A percentile compares a stretch with the other conserved stretches of the same genome.
These are phyloP conservation scores for Eublepharis macularius DNA, from an alignment of 2,113 vertebrate species.

Conservation along the genomic window DNA sequence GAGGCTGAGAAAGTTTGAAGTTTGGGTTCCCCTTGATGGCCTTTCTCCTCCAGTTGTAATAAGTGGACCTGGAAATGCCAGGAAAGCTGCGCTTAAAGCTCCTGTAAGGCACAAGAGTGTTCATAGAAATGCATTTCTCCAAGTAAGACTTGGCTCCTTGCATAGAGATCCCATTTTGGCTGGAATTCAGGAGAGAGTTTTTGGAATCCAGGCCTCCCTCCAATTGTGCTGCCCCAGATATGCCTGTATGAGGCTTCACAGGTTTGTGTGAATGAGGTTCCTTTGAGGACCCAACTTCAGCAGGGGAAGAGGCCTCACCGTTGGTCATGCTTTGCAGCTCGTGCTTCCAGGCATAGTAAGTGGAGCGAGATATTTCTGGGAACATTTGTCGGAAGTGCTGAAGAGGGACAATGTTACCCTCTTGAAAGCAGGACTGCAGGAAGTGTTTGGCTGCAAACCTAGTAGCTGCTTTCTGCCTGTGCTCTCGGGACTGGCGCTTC, in stretches of 20 bases:
- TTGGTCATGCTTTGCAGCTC: conserved; percentile 79
- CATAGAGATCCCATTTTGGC: conserved; percentile 79
- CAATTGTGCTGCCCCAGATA: conserved; percentile 24
- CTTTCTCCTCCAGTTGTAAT: conserved; percentile 97
- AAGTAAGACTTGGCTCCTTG: conserved; percentile 91
- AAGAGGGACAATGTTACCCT: conserved; percentile 86
- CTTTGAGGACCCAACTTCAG: conserved; percentile 37
- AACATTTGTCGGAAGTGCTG: conserved; percentile 91
- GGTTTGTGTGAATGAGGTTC: conserved; percentile 38
- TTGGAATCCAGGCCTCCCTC: conserved; percentile 33
- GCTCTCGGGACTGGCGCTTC: conserved; percentile 90
- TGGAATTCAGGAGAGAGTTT: conserved; percentile 14
- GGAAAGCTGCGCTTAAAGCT: conserved; percentile 92
- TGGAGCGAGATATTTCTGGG: conserved; percentile 93
- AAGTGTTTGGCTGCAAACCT: conserved; percentile 94
- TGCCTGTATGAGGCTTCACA: conserved; percentile 34
- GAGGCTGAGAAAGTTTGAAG: conserved; percentile 71
- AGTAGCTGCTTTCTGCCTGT: conserved; percentile 85
- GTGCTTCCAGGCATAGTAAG: conserved; percentile 96
- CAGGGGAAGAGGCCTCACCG: conserved; percentile 59
- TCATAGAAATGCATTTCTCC: conserved; percentile 89
- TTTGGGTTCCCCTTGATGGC: conserved; percentile 84
- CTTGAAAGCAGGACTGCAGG: conserved; percentile 87
- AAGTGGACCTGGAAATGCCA: conserved; percentile 93
- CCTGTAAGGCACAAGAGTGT: conserved; percentile 87